Base-by-base conservation (phyloP, 1,140 invertebrate species). In the Brachionus sp. region DNA sequence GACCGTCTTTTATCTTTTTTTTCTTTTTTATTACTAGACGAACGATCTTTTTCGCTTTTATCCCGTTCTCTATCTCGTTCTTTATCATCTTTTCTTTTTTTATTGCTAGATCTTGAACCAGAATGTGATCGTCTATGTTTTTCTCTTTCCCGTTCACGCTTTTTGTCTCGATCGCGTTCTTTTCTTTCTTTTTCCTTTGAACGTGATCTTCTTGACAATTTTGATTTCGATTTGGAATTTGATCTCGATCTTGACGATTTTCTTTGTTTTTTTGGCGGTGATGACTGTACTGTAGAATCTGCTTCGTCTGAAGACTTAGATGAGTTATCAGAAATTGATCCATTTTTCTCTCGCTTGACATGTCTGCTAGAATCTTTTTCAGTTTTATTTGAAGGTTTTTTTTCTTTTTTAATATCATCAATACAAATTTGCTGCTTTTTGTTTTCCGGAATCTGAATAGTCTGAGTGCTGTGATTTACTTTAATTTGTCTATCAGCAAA, bases 21-120 rank as follows among this genome's bases (percentile, higher is more conserved):
- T 46, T 75, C 70, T 46, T 75, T 75, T 75, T 75, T 75, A 75
- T 46, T 10, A 46, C 19, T 75, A 46, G 70, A 75, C 16, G 70
- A 75, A 13, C 25, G 39, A 23, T 75, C 70, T 75, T 42, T 73
- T 73, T 73, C 68, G n/a, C 37, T 6, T 23, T 9, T 16, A 29
- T 64, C 57, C 23, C 3, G 6, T 3, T 73, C 68, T 16, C 37
- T 73, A 1, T 73, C 68, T 73, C 19, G 35, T 0, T 75, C 70
- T 25, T 46, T 75, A 39, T 75, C 70, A 46, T 75, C 70, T 75
- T 75, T 75, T 23, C 39, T 19, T 9, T 46, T 75, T 46, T 46
- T 46, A 33, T 35, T 75, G 16, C 19, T 46, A 10, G 39, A 44
- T 10, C 66, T 70, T 19, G 13, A 7, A 35, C 66, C 16, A 1